Conservation (phyloP, 2,888 invertebrate genomes). For the Habroteleia sp. region DNA sequence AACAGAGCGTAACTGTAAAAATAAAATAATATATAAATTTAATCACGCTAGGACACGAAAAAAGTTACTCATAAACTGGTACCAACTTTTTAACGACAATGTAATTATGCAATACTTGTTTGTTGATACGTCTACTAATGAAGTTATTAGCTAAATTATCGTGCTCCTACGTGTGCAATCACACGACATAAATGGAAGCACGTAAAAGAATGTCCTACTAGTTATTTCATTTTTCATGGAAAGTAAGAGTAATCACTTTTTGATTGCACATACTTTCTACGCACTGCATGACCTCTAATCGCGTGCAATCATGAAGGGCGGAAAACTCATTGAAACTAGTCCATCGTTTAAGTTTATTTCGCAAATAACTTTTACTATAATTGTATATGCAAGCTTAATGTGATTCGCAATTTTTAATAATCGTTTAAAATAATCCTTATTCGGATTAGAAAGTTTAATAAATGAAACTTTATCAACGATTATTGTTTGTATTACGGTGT, state of each 20-base stretch:
- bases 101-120: background rate
- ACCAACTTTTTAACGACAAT: too few relatives aligned
- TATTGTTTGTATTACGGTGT: conserved; percentile 10
- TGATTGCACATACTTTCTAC: conserved; percentile 34
- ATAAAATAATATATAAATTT: too few relatives aligned
- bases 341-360: too few relatives aligned
- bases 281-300: conserved; percentile 39
- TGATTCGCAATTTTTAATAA: too few relatives aligned
- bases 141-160: conserved; percentile 24
- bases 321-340: conserved; percentile 11
- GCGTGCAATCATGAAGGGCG: conserved; percentile 17
- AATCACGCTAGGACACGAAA: too few relatives aligned
- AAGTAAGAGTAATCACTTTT: conserved; percentile 47
- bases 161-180: background rate
- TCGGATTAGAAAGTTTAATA: too few relatives aligned
- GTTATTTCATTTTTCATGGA: conserved; percentile 16
- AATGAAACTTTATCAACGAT: conserved; percentile 33
- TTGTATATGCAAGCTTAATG: too few relatives aligned
- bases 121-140: conserved; percentile 16
- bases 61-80: too few relatives aligned
- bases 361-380: too few relatives aligned
- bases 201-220: background rate
- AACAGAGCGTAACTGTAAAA: too few relatives aligned
- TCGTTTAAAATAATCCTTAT: too few relatives aligned
- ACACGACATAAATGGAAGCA: conserved; percentile 19